Percentiles rank a stretch among this genome's conserved stretches.
phyloP scores from a whole-genome alignment of 1,140 invertebrate species.

The Ectropis grisescens region DNA sequence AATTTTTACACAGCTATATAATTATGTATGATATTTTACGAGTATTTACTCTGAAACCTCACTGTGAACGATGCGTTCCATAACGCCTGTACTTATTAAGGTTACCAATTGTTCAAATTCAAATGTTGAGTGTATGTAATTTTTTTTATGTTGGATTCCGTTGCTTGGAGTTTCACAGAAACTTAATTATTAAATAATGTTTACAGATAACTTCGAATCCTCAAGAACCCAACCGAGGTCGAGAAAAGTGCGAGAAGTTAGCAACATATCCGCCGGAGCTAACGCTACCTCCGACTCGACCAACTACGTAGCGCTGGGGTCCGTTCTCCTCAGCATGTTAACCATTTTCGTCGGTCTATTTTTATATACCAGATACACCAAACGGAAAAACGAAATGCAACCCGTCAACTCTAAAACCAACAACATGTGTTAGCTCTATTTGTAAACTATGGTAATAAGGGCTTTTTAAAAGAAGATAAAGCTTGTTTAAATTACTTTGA shows the following conservation, averaged over 20 bases:
- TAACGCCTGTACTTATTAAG: no score
- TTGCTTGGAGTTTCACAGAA: no score
- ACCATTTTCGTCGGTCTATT: slow-evolving; percentile 28
- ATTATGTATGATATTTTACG: no score
- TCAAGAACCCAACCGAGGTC: slow-evolving; percentile 39
- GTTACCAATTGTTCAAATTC: no score
- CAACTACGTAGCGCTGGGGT: slow-evolving; percentile 20
- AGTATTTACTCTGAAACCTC: no score
- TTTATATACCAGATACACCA: slow-evolving; percentile 23
- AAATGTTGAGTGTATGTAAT: no score
- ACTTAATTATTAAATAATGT: no score
- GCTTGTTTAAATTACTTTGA: no score
- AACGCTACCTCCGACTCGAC: slow-evolving; percentile 15
- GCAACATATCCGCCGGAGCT: slow-evolving; percentile 16
- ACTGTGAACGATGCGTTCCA: no score
- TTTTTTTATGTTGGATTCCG: no score
- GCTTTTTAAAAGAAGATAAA: no score
- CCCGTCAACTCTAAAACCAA: slow-evolving; percentile 5
- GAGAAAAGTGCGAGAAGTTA: slow-evolving; percentile 40
- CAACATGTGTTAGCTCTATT: slow-evolving; percentile 16
- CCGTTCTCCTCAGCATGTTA: slow-evolving; percentile 21
- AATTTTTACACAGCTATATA: no score
- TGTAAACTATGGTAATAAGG: slow-evolving; percentile 1
- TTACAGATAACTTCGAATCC: slow-evolving; percentile 50
- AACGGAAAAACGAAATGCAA: slow-evolving; percentile 9